These are phyloP conservation scores for Galeopsomyia nigrocyanea DNA, from an alignment of 2,888 invertebrate genomes.

Conservation along the genomic window DNA sequence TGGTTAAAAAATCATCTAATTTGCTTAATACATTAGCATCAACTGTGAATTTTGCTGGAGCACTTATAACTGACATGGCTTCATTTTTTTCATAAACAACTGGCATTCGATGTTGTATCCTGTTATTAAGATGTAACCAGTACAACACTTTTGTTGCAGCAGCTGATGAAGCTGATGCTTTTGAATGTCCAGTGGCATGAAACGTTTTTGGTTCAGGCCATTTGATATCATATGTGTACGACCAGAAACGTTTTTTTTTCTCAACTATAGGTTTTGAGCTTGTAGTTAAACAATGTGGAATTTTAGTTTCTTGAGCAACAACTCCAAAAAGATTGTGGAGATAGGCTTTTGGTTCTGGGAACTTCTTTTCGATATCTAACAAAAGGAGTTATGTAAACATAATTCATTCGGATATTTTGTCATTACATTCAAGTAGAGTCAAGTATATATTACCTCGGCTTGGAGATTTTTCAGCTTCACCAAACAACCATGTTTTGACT, in stretches of 20 bases:
- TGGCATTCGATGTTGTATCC: slow-evolving; percentile 71
- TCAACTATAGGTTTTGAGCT: slow-evolving; percentile 50
- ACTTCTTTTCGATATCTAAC: slow-evolving; percentile 62
- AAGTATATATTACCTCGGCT: slow-evolving; percentile 20
- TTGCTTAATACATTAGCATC: slow-evolving; percentile 65
- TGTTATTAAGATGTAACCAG: slow-evolving; percentile 71
- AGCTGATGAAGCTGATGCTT: slow-evolving; percentile 71
- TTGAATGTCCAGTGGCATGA: slow-evolving; percentile 70
- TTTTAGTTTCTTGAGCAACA: slow-evolving; percentile 69
- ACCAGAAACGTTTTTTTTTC: slow-evolving; percentile 67
- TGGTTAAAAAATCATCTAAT: slow-evolving; percentile 68
- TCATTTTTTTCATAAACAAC: slow-evolving; percentile 69
- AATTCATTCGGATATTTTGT: too few species aligned
- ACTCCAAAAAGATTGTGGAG: slow-evolving; percentile 70
- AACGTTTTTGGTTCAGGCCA: slow-evolving; percentile 75
- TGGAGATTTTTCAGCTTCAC: slow-evolving; percentile 31
- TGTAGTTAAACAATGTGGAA: slow-evolving; percentile 57
- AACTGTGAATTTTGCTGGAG: slow-evolving; percentile 63
- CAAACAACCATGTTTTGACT: slow-evolving; percentile 30
- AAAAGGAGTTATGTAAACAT: slow-evolving; percentile 21
- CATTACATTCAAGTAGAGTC: too few species aligned
- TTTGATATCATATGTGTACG: slow-evolving; percentile 70
- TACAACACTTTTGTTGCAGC: slow-evolving; percentile 72
- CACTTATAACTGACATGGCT: slow-evolving; percentile 63
- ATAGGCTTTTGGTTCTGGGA: slow-evolving; percentile 70